Conservation (phyloP, 2,888 invertebrate species). For the Trachelus tabidus region DNA sequence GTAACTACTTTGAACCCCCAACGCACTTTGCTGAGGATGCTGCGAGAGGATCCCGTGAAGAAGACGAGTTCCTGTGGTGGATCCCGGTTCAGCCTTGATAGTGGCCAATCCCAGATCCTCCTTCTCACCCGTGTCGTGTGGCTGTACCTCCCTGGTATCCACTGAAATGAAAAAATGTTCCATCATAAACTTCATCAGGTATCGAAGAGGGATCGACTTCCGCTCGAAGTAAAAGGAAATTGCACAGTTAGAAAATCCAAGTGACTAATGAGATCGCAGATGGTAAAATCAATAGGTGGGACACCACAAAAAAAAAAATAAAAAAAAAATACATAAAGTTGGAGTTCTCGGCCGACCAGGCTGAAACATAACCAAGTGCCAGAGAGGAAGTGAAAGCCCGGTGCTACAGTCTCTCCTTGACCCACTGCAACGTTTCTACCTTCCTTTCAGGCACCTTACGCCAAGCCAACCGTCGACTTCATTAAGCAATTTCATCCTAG, state of each 20-base stretch:
- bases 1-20: constrained; percentile 61
- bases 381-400: constrained; percentile 66
- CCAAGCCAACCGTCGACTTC: constrained; percentile 52
- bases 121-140: constrained; percentile 54
- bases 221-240: too few relatives aligned
- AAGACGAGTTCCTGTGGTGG: constrained; percentile 62
- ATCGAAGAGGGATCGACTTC: too few relatives aligned
- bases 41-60: constrained; percentile 75
- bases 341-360: constrained; percentile 32
- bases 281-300: too few relatives aligned
- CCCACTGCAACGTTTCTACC: constrained; percentile 66
- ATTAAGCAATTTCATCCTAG: constrained; percentile 60
- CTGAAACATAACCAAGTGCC: constrained; percentile 40
- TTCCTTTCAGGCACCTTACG: constrained; percentile 60
- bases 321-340: constrained; percentile 16
- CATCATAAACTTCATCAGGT: too few relatives aligned
- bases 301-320: constrained; percentile 15
- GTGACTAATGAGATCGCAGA: too few relatives aligned
- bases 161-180: constrained; percentile 65
- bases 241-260: too few relatives aligned
- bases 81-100: constrained; percentile 61
- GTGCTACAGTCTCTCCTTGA: constrained; percentile 61
- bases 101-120: constrained; percentile 56
- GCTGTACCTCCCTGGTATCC: constrained; percentile 74
- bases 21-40: constrained; percentile 68